Percentiles rank a stretch among this genome's conserved stretches.
phyloP scores from a whole-genome alignment of 2,888 invertebrate genomes.

The Tuberolachnus salignus region DNA sequence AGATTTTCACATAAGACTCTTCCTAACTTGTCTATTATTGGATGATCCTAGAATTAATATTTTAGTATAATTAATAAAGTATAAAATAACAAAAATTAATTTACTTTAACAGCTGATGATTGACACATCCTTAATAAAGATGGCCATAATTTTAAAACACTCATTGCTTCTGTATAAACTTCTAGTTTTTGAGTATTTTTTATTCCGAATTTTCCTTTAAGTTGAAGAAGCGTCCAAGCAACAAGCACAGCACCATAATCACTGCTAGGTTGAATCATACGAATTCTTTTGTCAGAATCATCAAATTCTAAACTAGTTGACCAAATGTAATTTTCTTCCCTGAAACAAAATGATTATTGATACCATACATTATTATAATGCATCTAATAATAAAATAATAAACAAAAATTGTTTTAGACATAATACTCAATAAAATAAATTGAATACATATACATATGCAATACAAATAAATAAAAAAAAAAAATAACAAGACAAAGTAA shows the following conservation, averaged over 20 bases:
- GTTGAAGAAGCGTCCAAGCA: constrained; percentile 32
- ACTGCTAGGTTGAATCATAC: constrained; percentile 44
- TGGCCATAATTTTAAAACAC: constrained; percentile 42
- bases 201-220: constrained; percentile 45
- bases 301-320: constrained; percentile 37
- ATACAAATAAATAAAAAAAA: too few relatives aligned
- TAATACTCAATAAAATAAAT: too few relatives aligned
- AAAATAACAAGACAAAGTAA: too few relatives aligned
- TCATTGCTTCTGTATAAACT: constrained; percentile 37
- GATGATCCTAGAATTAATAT: constrained; percentile 36
- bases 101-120: constrained; percentile 42
- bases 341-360: not conserved
- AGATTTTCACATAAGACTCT: constrained; percentile 33
- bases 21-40: constrained; percentile 40
- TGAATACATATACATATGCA: too few relatives aligned
- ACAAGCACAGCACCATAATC: constrained; percentile 41
- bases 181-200: constrained; percentile 40
- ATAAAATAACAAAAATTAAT: not conserved
- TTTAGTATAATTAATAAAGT: not conserved
- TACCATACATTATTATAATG: too few relatives aligned
- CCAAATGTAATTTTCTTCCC: constrained; percentile 45
- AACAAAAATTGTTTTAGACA: too few relatives aligned
- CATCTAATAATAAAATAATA: too few relatives aligned
- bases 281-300: constrained; percentile 41
- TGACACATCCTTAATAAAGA: constrained; percentile 43